These are phyloP conservation scores for Uloborus plumipes DNA, from an alignment of 2,888 invertebrate genomes.

Conservation along the genomic window DNA sequence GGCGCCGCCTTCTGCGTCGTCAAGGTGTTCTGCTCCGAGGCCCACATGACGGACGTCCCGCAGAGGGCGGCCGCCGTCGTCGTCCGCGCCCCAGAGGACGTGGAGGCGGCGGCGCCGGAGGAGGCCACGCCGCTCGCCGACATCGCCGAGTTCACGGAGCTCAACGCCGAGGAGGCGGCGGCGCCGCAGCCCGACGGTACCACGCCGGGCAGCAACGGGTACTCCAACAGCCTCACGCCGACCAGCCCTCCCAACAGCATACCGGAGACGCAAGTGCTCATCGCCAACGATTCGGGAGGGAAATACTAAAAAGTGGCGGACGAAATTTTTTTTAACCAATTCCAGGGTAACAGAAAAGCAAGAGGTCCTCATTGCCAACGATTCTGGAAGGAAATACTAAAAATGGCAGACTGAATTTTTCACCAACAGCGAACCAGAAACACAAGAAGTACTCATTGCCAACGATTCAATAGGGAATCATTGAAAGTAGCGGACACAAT, in stretches of 20 bases:
- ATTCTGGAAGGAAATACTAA: slow-evolving; percentile 22
- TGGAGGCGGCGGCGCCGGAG: slow-evolving; percentile 28
- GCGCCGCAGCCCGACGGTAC: neutral
- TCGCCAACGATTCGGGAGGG: slow-evolving; percentile 50
- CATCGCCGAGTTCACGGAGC: slow-evolving; percentile 48
- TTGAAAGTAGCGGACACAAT: too few relatives aligned
- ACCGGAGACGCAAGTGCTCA: slow-evolving; percentile 63
- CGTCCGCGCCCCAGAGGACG: slow-evolving; percentile 35
- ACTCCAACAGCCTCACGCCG: slow-evolving; percentile 54
- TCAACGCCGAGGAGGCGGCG: slow-evolving; percentile 25
- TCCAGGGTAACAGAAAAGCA: too few relatives aligned
- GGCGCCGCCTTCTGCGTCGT: slow-evolving; percentile 65
- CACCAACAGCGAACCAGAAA: too few relatives aligned
- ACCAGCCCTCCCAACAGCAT: slow-evolving; percentile 64
- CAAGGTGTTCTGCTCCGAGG: slow-evolving; percentile 64
- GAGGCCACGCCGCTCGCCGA: slow-evolving; percentile 44
- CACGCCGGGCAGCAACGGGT: slow-evolving; percentile 8
- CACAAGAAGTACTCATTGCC: too few relatives aligned
- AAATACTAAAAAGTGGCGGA: neutral
- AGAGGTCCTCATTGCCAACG: too few relatives aligned
- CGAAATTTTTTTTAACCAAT: neutral
- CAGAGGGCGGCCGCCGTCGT: slow-evolving; percentile 38
- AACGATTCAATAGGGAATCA: too few relatives aligned
- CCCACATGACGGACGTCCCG: slow-evolving; percentile 44
- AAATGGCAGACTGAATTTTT: too few relatives aligned